Evolutionary conservation across 1,140 invertebrate genomes (phyloP), one percentile per base, ranked within the genome.

Genomic region (Melitaea cinxia): DNA sequence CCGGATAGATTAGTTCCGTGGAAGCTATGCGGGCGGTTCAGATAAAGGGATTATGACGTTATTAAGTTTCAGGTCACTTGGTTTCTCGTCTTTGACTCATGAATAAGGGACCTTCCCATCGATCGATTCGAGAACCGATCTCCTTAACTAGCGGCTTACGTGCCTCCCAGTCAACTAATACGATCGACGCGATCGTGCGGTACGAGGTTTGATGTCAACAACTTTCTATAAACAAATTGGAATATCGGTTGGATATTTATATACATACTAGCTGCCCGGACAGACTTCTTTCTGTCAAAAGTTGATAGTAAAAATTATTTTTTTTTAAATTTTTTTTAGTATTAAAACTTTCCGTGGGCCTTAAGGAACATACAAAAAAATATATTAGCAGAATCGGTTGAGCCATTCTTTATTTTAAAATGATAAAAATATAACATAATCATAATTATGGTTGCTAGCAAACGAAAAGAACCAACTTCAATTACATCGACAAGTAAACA

Each of bases 31-130:
- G 21, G 19, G 42, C 19, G 21, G 39, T 21, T 1, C 10, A 47
- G 42, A 47, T 47, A 47, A 47, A 47, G 23, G 42, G 42, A 47
- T 47, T 47, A 47, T 47, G 42, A 12, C 6, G 19, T 47, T 47
- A 47, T 47, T 23, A 47, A 23, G 19, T 47, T 23, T 12, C 42
- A 47, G 42, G 17, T 23, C 42, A 47, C 42, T 23, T 12, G 17
- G 15, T 19, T 15, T 4, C 39, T 45, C 35, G n/a, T 37, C 37
- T 23, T 47, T 47, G 10, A 21, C 42, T 23, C 19, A 23, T 47
- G 42, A 47, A 42, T 17, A 42, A 42, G 37, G 15, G 35, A 37
- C 35, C 14, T 5, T 23, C 17, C 42, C 42, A 23, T 21, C 42
- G 42, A 47, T 47, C 42, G 42, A 19, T 45, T 19, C 17, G 17